Evolutionary conservation across 92 coral and sea anemone species (phyloP), one percentile per base, ranked within the genome.

Genomic region (Epizoanthus illoricatus): DNA sequence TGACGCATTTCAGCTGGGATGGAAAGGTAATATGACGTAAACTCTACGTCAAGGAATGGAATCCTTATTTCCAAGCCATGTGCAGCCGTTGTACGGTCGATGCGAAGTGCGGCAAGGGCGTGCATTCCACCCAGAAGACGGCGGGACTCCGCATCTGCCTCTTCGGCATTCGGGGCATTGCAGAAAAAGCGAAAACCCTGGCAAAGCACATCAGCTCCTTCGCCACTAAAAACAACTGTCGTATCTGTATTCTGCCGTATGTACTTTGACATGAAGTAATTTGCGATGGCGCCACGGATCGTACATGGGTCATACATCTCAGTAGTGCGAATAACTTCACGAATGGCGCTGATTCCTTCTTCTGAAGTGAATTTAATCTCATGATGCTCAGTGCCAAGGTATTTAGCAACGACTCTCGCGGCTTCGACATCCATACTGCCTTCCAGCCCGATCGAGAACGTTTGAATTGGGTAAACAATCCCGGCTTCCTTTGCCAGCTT

Each of bases 161-260:
- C 96, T 12, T 85, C 90, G 56, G 98, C 85, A 64, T 88, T 85
- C 4, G 99, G 99, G 17, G 99, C 99, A 72, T 96, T 91, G 92
- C 93, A 98, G 86, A 96, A 96, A 84, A 93, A 96, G 84, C 91
- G 93, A 81, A 93, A 96, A 6, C 99, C 99, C 74, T 96, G 99
- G 58, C 96, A 92, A n/a, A 96, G 90, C 71, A 93, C 99, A 58
- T 96, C 99, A 7, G 99, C 80, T 43, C 99, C 99, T 55, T 96
- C 99, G 8, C 99, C 99, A 28, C 98, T 93, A 84, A 91, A 96
- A 82, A 96, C 88, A 11, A 96, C 99, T 20, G 92, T 92, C 23
- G 99, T 96, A 85, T 96, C 93, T 49, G 99, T 96, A 58, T 91
- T 89, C 56, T 96, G 88, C 18, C 88, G 90, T 72, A 96, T 87